Percentiles rank a stretch among this genome's conserved stretches.
Evolutionary conservation across 2,113 vertebrate genomes (phyloP).

Genomic region (Epinephelus lanceolatus): DNA sequence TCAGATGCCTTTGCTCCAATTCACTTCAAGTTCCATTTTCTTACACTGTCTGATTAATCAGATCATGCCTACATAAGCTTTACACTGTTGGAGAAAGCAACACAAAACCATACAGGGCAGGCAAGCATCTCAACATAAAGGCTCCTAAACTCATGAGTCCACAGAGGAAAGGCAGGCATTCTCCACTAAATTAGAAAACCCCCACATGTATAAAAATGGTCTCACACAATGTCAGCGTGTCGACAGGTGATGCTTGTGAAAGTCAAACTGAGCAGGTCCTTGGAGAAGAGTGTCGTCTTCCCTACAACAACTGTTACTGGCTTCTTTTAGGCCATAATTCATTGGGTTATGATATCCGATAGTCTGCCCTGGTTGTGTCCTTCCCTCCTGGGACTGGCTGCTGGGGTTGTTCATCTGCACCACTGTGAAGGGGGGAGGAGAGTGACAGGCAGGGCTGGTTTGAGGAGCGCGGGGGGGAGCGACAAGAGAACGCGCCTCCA

Average conservation of each 20-base stretch:
- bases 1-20: conserved; percentile 58
- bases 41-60: conserved; percentile 73
- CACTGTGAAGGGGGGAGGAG: conserved; percentile 54
- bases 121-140: conserved; percentile 82
- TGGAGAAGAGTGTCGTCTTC: conserved; percentile 46
- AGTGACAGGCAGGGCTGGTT: conserved; percentile 69
- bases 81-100: conserved; percentile 82
- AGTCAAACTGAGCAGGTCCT: conserved; percentile 63
- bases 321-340: conserved; percentile 47
- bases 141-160: conserved; percentile 71
- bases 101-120: conserved; percentile 84
- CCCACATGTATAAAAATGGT: conserved; percentile 75
- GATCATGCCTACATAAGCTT: conserved; percentile 84
- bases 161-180: conserved; percentile 77
- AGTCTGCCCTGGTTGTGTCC: conserved; percentile 62
- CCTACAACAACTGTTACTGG: conserved; percentile 44
- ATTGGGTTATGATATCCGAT: conserved; percentile 44
- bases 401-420: conserved; percentile 66
- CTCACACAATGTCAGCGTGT: conserved; percentile 48
- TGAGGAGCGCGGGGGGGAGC: conserved; percentile 40
- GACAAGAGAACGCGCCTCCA: conserved; percentile 58
- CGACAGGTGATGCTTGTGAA: conserved; percentile 62
- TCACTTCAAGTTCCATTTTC: conserved; percentile 62
- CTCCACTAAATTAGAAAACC: conserved; percentile 76
- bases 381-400: conserved; percentile 61